A percentile compares a stretch with the other conserved stretches of the same genome.
Conservation (phyloP, 2,797 vertebrate genomes). For the Pseudochirops corinnae region DNA sequence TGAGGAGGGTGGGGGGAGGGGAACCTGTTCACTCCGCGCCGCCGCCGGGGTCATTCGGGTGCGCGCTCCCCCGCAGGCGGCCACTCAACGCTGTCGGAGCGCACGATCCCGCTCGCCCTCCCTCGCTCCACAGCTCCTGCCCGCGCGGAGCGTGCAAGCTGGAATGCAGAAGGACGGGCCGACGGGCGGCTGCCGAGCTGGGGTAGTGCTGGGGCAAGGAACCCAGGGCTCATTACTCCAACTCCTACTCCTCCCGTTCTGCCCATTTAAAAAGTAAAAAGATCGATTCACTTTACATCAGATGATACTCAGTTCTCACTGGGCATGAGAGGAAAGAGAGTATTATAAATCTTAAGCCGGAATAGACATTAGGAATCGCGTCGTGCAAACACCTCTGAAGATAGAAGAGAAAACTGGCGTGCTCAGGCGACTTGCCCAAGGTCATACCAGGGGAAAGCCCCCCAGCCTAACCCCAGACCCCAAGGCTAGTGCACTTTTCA, state of each 20-base stretch:
- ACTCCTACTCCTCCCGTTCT: not conserved
- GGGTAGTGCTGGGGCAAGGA: not conserved
- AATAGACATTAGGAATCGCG: not conserved
- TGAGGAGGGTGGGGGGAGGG: constrained; percentile 44
- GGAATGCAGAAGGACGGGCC: not conserved
- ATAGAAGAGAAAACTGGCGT: not conserved
- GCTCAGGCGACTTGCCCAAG: not conserved
- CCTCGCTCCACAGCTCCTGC: too few species aligned
- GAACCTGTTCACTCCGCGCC: constrained; percentile 13
- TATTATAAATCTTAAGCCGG: not conserved
- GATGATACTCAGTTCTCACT: not conserved
- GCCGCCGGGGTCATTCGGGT: constrained; percentile 29
- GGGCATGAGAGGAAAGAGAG: not conserved
- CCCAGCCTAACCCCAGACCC: not conserved
- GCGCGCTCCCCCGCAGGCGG: not conserved
- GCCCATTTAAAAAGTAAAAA: not conserved
- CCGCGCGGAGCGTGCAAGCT: not conserved
- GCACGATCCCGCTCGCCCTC: too few species aligned
- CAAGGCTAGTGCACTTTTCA: not conserved
- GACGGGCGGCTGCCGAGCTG: too few species aligned
- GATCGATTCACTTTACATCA: not conserved
- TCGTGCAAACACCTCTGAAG: not conserved
- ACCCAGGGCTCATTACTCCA: not conserved
- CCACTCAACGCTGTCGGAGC: constrained; percentile 45
- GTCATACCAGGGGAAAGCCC: not conserved